These are phyloP conservation scores for Smithornis capensis DNA, from an alignment of 2,113 vertebrate genomes.

Conservation along the genomic window DNA sequence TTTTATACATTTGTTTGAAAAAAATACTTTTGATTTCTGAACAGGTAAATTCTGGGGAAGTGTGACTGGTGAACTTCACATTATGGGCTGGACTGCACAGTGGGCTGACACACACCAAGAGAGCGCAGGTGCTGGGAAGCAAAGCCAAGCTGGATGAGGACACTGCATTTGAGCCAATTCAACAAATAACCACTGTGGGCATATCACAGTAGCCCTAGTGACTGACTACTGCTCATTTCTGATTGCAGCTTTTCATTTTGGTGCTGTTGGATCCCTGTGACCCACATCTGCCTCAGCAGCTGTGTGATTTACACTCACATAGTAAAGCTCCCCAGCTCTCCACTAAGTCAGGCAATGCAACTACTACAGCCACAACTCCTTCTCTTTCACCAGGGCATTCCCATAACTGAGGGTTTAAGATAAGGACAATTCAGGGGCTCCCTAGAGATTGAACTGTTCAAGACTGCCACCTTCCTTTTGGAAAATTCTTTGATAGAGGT, in stretches of 20 bases:
- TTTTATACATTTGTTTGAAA: neutral
- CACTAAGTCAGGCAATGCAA: neutral
- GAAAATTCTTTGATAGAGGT: neutral
- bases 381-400: neutral
- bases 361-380: neutral
- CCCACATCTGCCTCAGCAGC: neutral
- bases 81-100: neutral
- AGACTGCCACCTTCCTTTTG: neutral
- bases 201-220: neutral
- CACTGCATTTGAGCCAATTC: neutral
- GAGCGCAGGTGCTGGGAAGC: neutral
- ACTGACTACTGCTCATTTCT: neutral
- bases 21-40: neutral
- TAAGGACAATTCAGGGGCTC: neutral
- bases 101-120: rapidly evolving
- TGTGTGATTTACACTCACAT: neutral
- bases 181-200: neutral
- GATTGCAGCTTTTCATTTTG: neutral
- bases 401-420: neutral
- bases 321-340: neutral
- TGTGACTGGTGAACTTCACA: neutral
- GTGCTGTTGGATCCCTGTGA: rapidly evolving
- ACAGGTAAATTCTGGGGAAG: neutral
- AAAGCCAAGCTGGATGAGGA: neutral
- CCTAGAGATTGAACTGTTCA: neutral